Conservation (phyloP, 2,113 vertebrate species). For the Ciconia boyciana region DNA sequence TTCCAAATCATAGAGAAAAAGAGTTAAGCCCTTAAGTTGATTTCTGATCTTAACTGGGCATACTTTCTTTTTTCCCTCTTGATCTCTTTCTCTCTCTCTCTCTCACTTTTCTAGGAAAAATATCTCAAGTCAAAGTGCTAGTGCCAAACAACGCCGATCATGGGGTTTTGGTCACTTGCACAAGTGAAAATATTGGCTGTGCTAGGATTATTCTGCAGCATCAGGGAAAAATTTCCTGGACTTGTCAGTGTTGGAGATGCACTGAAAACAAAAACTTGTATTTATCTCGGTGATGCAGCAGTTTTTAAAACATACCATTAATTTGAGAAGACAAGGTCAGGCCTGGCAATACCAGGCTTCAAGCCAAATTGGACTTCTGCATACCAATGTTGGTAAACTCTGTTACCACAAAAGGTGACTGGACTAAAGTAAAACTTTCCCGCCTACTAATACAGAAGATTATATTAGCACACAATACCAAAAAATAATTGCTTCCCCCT, state of each 20-base stretch:
- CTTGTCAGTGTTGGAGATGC: not conserved
- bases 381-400: not conserved
- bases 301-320: not conserved
- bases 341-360: not conserved
- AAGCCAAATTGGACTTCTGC: not conserved
- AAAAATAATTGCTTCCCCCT: not conserved
- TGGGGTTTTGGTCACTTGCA: conserved; percentile 6
- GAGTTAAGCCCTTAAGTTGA: not conserved
- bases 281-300: not conserved
- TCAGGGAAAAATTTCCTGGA: not conserved
- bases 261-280: not conserved
- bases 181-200: not conserved
- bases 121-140: not conserved
- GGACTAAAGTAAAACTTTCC: not conserved
- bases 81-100: not conserved
- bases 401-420: not conserved
- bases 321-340: not conserved
- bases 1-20: not conserved
- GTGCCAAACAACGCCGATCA: not conserved
- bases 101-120: not conserved
- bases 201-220: not conserved
- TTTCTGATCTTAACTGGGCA: conserved; percentile 32
- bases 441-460: not conserved
- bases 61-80: not conserved
- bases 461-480: not conserved